Base-by-base conservation (phyloP, 1,140 invertebrate genomes). In the Bombus soroeensis region DNA sequence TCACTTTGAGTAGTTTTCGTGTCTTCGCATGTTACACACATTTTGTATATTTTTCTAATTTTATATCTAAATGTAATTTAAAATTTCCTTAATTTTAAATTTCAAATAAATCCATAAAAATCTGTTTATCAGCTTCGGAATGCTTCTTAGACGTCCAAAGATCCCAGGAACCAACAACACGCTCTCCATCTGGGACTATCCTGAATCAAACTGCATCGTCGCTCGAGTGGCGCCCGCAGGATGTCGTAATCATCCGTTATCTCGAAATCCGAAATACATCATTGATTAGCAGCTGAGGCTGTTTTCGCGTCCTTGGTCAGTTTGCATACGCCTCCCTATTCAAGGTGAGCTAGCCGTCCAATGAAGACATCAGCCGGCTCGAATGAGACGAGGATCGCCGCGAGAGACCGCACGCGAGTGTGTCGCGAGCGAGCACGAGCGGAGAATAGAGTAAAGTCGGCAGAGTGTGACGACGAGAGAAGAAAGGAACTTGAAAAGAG, bases 311-410 rank as follows among this genome's bases (percentile, higher is more conserved):
- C 57, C 64, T 62, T 32, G 53, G 3, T 18, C 25, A 37, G 41
- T 22, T 25, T 12, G 28, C 39, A 32, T 22, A 68, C 43, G n/a
- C 37, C 57, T 77, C 74, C 39, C 43, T 57, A 62, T 76, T 79
- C 57, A 74, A 91, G 86, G 79, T 78, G 66, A 89, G 82, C 85
- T 85, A 74, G 87, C 71, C 82, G 81, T 87, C 92, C 93, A 94
- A 95, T 95, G 94, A 94, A 95, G 94, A 94, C 92, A 91, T 94
- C 93, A 94, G 92, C 87, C 90, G 88, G 86, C 79, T 88, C 89
- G 91, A 92, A 89, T 86, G 85, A 82, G 81, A 88, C 70, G 66
- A 76, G 78, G 43, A 82, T 71, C 41, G 62, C 66, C 64, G 80
- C 85, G 84, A 71, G 86, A 88, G 87, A 85, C 77, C 73, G 47